Percentiles rank a stretch among this genome's conserved stretches.
Conservation (phyloP, 1,140 invertebrate species). For the Drosophila micromelanica region DNA sequence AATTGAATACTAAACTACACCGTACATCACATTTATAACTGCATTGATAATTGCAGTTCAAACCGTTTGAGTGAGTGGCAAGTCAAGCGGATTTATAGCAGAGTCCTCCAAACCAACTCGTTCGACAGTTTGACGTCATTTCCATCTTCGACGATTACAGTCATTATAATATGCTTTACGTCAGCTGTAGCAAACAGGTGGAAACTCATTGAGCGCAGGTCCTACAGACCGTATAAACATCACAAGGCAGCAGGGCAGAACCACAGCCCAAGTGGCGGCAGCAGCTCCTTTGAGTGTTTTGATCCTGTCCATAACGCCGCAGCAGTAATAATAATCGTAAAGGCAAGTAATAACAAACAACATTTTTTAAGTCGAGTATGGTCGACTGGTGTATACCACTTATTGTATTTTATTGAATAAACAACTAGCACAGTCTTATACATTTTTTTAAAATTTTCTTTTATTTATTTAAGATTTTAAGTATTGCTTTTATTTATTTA, state of each 20-base stretch:
- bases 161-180: slow-evolving; percentile 11
- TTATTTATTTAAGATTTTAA: neutral
- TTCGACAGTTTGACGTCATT: slow-evolving; percentile 5
- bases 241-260: slow-evolving; percentile 20
- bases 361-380: too few relatives aligned
- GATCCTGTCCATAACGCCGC: slow-evolving; percentile 43
- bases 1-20: neutral
- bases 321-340: slow-evolving; percentile 38
- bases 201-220: slow-evolving; percentile 14
- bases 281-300: slow-evolving; percentile 43
- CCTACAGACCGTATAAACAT: slow-evolving; percentile 15
- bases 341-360: neutral
- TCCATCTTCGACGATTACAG: slow-evolving; percentile 24
- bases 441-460: neutral
- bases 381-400: neutral
- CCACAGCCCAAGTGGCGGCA: slow-evolving; percentile 22
- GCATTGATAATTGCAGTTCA: slow-evolving; percentile 2
- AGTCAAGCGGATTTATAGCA: slow-evolving; percentile 15
- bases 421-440: too few relatives aligned
- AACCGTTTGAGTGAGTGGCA: neutral
- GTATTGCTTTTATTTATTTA: neutral
- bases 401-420: too few relatives aligned
- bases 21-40: neutral
- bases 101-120: slow-evolving; percentile 9
- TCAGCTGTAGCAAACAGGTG: slow-evolving; percentile 35